Percentiles rank a stretch among this genome's conserved stretches.
These are phyloP conservation scores for Sinodicranocentrus sp. DNA, from an alignment of 2,888 invertebrate genomes.

Conservation along the genomic window DNA sequence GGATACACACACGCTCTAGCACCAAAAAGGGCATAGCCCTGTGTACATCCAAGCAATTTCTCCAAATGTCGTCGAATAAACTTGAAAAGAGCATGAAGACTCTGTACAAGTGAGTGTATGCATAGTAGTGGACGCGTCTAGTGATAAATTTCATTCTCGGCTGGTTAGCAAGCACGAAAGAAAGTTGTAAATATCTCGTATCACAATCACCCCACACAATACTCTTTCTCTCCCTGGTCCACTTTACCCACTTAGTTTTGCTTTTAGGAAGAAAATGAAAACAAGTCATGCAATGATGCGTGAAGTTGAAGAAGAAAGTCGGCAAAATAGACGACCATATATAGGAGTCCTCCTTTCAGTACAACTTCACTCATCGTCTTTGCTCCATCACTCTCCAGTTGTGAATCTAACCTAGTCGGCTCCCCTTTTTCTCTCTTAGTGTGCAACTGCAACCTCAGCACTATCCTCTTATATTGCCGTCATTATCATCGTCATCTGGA, in stretches of 20 bases:
- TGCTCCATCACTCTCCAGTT: not conserved
- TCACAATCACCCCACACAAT: not conserved
- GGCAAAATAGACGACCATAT: not conserved
- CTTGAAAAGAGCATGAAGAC: too few species aligned
- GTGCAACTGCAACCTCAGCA: slow-evolving; percentile 4
- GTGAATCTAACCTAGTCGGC: not conserved
- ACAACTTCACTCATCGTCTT: not conserved
- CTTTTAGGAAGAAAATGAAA: not conserved
- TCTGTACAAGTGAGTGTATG: not conserved
- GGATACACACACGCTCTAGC: not conserved
- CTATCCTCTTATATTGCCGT: not conserved
- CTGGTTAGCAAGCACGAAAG: not conserved
- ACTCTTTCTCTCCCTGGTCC: not conserved
- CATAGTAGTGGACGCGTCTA: not conserved
- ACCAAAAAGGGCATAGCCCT: slow-evolving; percentile 2
- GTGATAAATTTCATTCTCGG: not conserved
- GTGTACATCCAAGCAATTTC: slow-evolving; percentile 41
- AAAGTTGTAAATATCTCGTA: slow-evolving; percentile 26
- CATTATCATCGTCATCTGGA: slow-evolving; percentile 12
- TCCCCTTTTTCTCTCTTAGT: slow-evolving; percentile 9
- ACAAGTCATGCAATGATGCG: slow-evolving; percentile 53
- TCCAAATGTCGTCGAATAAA: slow-evolving; percentile 26
- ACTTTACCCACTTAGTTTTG: not conserved
- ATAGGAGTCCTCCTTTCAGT: not conserved
- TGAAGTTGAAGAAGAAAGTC: slow-evolving; percentile 30